A percentile compares a stretch with the other conserved stretches of the same genome.
Conservation (phyloP, 2,797 vertebrate species). For the Xyrichtys novacula region DNA sequence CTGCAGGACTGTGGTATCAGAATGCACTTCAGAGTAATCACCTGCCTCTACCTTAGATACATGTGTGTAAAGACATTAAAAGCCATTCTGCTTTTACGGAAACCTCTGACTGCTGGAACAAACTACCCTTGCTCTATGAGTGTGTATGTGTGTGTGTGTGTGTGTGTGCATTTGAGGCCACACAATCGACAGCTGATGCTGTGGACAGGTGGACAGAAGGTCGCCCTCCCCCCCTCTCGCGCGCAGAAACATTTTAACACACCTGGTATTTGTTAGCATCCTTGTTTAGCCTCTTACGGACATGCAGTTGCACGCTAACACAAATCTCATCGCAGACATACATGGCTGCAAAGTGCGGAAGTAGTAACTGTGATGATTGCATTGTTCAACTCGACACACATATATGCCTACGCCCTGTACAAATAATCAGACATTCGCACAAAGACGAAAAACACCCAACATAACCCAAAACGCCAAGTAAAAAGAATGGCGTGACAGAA, state of each 20-base stretch:
- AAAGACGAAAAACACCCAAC: slow-evolving; percentile 4
- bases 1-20: neutral
- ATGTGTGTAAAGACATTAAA: slow-evolving; percentile 13
- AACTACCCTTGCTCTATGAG: slow-evolving; percentile 37
- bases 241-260: slow-evolving; percentile 41
- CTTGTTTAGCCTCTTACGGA: slow-evolving; percentile 7
- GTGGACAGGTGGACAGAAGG: slow-evolving; percentile 72
- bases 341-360: slow-evolving; percentile 3
- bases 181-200: slow-evolving; percentile 68
- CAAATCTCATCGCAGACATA: slow-evolving; percentile 7
- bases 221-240: slow-evolving; percentile 44
- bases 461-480: slow-evolving; percentile 24
- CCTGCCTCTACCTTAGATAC: neutral
- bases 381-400: slow-evolving; percentile 21
- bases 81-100: slow-evolving; percentile 53
- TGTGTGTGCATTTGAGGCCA: slow-evolving; percentile 23
- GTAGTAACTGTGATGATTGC: slow-evolving; percentile 9
- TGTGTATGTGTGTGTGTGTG: slow-evolving; percentile 16
- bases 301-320: neutral
- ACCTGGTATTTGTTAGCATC: slow-evolving; percentile 31
- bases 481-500: slow-evolving; percentile 39
- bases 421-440: slow-evolving; percentile 35
- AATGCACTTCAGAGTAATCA: neutral
- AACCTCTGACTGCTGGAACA: slow-evolving; percentile 58
- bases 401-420: slow-evolving; percentile 3